These are phyloP conservation scores for Oedothorax gibbosus DNA, from an alignment of 1,140 invertebrate species.

Conservation along the genomic window DNA sequence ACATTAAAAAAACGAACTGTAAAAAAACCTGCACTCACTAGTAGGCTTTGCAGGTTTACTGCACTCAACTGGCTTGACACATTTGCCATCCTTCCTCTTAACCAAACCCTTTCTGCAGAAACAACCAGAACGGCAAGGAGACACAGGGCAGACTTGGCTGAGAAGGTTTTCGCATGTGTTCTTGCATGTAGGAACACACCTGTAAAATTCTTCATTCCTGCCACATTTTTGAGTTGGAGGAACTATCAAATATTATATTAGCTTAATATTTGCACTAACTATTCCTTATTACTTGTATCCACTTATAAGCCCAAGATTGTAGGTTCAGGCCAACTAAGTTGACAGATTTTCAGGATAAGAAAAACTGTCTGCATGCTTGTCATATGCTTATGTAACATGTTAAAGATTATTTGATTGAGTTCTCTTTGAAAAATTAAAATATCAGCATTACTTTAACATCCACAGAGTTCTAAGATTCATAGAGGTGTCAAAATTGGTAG, in stretches of 20 bases:
- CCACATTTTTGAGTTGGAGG: not conserved
- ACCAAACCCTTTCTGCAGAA: conserved; percentile 37
- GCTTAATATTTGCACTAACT: too few relatives aligned
- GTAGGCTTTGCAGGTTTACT: not conserved
- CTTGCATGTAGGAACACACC: not conserved
- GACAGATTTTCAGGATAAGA: too few relatives aligned
- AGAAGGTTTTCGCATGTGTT: not conserved
- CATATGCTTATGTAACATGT: too few relatives aligned
- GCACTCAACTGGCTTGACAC: conserved; percentile 34
- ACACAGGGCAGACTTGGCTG: not conserved
- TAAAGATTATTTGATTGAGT: too few relatives aligned
- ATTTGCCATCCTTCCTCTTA: conserved; percentile 22
- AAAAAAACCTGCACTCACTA: not conserved
- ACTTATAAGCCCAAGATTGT: too few relatives aligned
- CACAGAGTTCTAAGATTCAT: too few relatives aligned
- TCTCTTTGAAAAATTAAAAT: too few relatives aligned
- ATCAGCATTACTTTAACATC: too few relatives aligned
- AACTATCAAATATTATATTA: not conserved
- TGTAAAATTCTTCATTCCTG: not conserved
- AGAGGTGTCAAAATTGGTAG: too few relatives aligned
- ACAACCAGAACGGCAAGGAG: not conserved
- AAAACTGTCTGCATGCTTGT: too few relatives aligned
- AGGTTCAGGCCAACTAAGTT: too few relatives aligned
- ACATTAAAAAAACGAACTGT: not conserved
- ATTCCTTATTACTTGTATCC: too few relatives aligned